Conservation (phyloP, 2,888 invertebrate species). For the Synanthedon vespiformis region DNA sequence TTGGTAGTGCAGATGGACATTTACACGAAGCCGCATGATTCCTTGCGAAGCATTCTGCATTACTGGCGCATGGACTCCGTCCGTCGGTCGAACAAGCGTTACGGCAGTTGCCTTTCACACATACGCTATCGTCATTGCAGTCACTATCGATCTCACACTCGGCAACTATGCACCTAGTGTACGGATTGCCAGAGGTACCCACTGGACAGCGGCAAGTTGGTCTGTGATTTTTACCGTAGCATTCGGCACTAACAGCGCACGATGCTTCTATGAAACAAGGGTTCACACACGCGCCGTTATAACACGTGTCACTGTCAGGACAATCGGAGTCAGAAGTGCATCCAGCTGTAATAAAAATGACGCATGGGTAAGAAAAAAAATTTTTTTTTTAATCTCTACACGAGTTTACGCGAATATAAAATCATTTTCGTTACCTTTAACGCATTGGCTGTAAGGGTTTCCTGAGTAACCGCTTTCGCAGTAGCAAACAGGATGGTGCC, state of each 20-base stretch:
- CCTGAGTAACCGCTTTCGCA: constrained; percentile 87
- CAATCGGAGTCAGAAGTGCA: constrained; percentile 88
- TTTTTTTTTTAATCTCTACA: neutral
- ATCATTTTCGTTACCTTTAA: constrained; percentile 67
- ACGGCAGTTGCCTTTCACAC: constrained; percentile 78
- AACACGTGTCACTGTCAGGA: constrained; percentile 82
- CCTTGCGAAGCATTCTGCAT: constrained; percentile 83
- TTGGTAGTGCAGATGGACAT: constrained; percentile 83
- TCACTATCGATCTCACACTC: constrained; percentile 86
- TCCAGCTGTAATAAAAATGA: constrained; percentile 71
- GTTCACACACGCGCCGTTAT: constrained; percentile 84
- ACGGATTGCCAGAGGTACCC: constrained; percentile 85
- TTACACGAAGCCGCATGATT: constrained; percentile 86
- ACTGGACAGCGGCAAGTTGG: constrained; percentile 83
- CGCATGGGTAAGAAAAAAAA: neutral
- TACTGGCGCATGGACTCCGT: constrained; percentile 82
- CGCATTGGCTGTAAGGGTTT: constrained; percentile 85
- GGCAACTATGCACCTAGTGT: constrained; percentile 78
- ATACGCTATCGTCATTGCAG: constrained; percentile 81
- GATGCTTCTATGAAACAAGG: constrained; percentile 84
- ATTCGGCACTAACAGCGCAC: constrained; percentile 87
- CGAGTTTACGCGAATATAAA: neutral
- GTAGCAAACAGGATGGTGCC: constrained; percentile 88
- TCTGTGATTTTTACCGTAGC: constrained; percentile 83
- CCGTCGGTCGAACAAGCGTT: constrained; percentile 80